A percentile compares a stretch with the other conserved stretches of the same genome.
phyloP scores from a whole-genome alignment of 2,888 invertebrate genomes.

The Aplocera efformata region DNA sequence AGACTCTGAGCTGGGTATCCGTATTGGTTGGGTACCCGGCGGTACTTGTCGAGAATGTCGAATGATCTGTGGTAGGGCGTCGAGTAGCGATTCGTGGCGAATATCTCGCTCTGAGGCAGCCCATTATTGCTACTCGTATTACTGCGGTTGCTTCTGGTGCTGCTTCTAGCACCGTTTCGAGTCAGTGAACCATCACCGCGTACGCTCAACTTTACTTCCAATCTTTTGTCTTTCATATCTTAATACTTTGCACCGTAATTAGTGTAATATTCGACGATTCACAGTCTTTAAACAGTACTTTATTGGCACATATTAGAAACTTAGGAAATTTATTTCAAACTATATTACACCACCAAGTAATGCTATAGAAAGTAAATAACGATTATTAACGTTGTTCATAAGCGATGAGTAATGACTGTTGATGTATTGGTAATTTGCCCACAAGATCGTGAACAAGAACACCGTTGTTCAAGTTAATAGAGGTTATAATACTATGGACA shows the following conservation, averaged over 20 bases:
- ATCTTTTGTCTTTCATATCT: slow-evolving; percentile 72
- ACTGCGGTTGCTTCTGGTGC: slow-evolving; percentile 64
- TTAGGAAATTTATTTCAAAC: slow-evolving; percentile 17
- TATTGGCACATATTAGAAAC: slow-evolving; percentile 15
- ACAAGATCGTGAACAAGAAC: slow-evolving; percentile 57
- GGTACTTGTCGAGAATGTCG: slow-evolving; percentile 63
- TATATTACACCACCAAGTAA: slow-evolving; percentile 37
- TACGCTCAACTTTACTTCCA: slow-evolving; percentile 72
- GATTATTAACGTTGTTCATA: slow-evolving; percentile 51
- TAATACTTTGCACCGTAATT: slow-evolving; percentile 14
- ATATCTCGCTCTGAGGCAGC: slow-evolving; percentile 67
- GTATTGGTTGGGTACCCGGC: slow-evolving; percentile 55
- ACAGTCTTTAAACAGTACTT: slow-evolving; percentile 2
- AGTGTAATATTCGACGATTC: neutral
- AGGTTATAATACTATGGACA: slow-evolving; percentile 59
- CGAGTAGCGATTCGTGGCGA: slow-evolving; percentile 64
- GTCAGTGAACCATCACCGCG: slow-evolving; percentile 71
- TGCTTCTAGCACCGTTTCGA: slow-evolving; percentile 63
- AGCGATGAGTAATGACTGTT: slow-evolving; percentile 62
- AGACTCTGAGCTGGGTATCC: slow-evolving; percentile 70
- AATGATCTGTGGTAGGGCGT: slow-evolving; percentile 65
- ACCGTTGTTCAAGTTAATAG: slow-evolving; percentile 61
- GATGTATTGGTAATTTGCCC: slow-evolving; percentile 62
- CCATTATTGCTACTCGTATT: slow-evolving; percentile 55
- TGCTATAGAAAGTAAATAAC: slow-evolving; percentile 62